A percentile compares a stretch with the other conserved stretches of the same genome.
Conservation (phyloP, 1,140 invertebrate genomes). For the Hyles vespertilio region DNA sequence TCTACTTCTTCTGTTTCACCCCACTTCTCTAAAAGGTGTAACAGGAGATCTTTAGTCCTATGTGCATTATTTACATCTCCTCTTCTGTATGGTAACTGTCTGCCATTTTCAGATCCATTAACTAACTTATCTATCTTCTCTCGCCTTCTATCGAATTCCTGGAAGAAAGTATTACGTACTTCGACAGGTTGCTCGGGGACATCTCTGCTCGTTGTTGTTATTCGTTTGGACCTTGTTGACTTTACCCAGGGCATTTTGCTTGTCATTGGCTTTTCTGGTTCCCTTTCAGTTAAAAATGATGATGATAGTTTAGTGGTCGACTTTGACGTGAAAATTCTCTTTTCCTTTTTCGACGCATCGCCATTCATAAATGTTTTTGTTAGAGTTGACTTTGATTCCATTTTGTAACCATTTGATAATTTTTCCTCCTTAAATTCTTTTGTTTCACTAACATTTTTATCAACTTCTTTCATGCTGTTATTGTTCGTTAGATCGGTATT, state of each 20-base stretch:
- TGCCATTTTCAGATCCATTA: slow-evolving; percentile 51
- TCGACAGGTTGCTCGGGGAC: slow-evolving; percentile 79
- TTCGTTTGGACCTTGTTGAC: slow-evolving; percentile 74
- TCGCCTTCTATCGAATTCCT: slow-evolving; percentile 70
- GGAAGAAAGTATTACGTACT: slow-evolving; percentile 75
- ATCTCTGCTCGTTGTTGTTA: slow-evolving; percentile 79
- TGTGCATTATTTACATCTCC: slow-evolving; percentile 76
- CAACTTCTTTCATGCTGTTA: slow-evolving; percentile 58
- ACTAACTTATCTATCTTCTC: slow-evolving; percentile 69
- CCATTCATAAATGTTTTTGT: slow-evolving; percentile 55
- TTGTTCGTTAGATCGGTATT: slow-evolving; percentile 77
- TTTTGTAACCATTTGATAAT: slow-evolving; percentile 56
- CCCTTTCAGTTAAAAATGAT: slow-evolving; percentile 53
- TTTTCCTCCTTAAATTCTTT: slow-evolving; percentile 49
- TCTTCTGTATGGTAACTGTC: slow-evolving; percentile 64
- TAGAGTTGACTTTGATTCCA: slow-evolving; percentile 43
- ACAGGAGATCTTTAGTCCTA: slow-evolving; percentile 83
- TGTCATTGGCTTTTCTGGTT: slow-evolving; percentile 56
- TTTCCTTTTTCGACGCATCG: slow-evolving; percentile 50
- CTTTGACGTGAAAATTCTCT: slow-evolving; percentile 55
- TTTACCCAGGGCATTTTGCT: slow-evolving; percentile 76
- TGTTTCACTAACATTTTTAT: slow-evolving; percentile 58
- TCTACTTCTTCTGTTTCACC: slow-evolving; percentile 76
- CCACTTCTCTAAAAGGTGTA: slow-evolving; percentile 85
- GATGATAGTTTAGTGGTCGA: slow-evolving; percentile 56